Conservation (phyloP, 2,888 invertebrate species). For the Tridacna gigas region DNA sequence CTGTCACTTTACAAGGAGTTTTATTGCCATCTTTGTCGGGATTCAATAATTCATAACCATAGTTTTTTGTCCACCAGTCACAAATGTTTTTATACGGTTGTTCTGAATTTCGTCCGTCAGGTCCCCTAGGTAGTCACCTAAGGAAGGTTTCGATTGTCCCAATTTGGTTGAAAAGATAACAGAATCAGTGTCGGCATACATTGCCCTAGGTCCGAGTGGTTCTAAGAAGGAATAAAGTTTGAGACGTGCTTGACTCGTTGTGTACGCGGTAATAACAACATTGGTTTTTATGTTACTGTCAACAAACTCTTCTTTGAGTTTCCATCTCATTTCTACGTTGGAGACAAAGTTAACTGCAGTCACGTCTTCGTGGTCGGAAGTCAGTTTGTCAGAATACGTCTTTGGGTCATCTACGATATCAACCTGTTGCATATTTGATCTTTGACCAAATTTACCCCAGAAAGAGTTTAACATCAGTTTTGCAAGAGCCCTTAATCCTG, state of each 20-base stretch:
- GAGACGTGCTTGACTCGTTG: constrained; percentile 20
- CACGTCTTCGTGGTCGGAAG: constrained; percentile 35
- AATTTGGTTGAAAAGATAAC: constrained; percentile 24
- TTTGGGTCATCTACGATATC: constrained; percentile 8
- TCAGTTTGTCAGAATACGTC: constrained; percentile 37
- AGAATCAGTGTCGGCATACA: constrained; percentile 35
- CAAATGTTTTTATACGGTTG: constrained; percentile 29
- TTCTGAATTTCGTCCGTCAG: constrained; percentile 80
- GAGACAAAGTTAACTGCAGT: too few species aligned
- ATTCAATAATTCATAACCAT: too few species aligned
- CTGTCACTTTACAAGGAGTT: too few species aligned
- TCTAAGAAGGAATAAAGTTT: constrained; percentile 37
- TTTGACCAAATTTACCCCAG: constrained; percentile 49
- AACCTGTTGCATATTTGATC: constrained; percentile 33
- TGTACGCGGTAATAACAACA: constrained; percentile 44
- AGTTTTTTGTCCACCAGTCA: constrained; percentile 44
- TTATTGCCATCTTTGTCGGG: too few species aligned
- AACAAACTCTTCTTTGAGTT: constrained; percentile 30
- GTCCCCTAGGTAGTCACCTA: constrained; percentile 79
- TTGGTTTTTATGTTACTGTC: constrained; percentile 31
- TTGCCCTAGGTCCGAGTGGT: not conserved
- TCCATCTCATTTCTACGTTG: not conserved
- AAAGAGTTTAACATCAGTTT: constrained; percentile 44
- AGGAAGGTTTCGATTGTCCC: constrained; percentile 63
- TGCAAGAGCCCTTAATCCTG: constrained; percentile 34